A percentile compares a stretch with the other conserved stretches of the same genome.
Conservation (phyloP, 2,113 vertebrate species). For the Grallaria varia region DNA sequence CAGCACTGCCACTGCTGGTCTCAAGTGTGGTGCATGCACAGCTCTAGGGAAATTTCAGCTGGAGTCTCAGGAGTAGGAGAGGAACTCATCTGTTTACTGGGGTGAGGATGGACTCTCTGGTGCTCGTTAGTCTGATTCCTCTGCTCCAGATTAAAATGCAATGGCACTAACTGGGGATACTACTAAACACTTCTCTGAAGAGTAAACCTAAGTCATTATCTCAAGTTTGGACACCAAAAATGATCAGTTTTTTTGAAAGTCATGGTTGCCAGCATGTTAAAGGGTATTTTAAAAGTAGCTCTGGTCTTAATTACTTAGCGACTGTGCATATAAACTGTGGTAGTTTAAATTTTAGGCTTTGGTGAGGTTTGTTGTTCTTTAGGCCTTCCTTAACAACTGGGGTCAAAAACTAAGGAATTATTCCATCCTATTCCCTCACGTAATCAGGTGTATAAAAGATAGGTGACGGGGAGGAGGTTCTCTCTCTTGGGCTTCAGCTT, state of each 20-base stretch:
- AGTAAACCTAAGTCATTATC: neutral
- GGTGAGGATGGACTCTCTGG: neutral
- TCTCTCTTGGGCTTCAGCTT: no score
- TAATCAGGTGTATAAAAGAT: no score
- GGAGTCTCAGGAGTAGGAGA: neutral
- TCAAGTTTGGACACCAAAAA: neutral
- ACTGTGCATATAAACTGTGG: neutral
- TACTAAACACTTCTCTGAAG: neutral
- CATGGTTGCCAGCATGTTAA: neutral
- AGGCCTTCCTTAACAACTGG: no score
- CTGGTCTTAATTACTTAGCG: neutral
- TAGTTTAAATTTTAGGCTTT: no score
- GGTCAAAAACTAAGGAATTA: no score
- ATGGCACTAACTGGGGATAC: neutral
- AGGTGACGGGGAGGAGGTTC: no score
- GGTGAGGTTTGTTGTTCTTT: no score
- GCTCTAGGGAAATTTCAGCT: neutral
- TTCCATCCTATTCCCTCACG: no score
- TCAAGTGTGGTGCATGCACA: neutral
- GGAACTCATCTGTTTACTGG: neutral
- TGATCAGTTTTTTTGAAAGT: neutral
- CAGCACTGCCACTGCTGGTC: neutral
- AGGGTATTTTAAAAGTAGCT: neutral
- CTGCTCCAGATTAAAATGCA: neutral
- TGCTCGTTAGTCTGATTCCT: neutral